Percentiles rank a stretch among this genome's conserved stretches.
Evolutionary conservation across 2,888 invertebrate genomes (phyloP).

Genomic region (Aspidiotus destructor): DNA sequence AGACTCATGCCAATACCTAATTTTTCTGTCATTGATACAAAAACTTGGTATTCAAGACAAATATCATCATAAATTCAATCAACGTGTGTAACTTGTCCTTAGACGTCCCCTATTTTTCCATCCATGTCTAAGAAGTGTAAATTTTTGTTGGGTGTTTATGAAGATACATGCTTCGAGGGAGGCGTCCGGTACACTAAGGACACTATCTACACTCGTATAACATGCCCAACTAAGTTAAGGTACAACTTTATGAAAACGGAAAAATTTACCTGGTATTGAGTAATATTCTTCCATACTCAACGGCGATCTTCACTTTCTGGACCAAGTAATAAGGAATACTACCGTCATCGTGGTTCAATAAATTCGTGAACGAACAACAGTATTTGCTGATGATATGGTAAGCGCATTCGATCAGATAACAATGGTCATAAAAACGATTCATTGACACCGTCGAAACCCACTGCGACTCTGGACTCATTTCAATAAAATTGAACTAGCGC

Average conservation of each 20-base stretch:
- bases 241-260: neutral
- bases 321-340: conserved; percentile 26
- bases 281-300: conserved; percentile 20
- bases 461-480: conserved; percentile 22
- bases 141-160: no score
- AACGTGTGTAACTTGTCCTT: no score
- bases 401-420: conserved; percentile 27
- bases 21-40: no score
- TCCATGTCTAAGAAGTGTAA: no score
- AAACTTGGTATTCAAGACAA: no score
- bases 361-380: conserved; percentile 25
- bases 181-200: no score
- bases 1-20: no score
- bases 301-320: conserved; percentile 26
- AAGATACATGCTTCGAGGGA: no score
- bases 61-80: no score
- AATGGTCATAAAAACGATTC: conserved; percentile 27
- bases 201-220: no score
- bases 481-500: neutral
- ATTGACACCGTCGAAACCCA: conserved; percentile 27
- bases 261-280: conserved; percentile 16
- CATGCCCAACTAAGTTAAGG: neutral
- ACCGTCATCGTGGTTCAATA: conserved; percentile 24
- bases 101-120: no score
- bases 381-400: conserved; percentile 26